phyloP scores from a whole-genome alignment of 2,888 invertebrate genomes.

The Rapana venosa region DNA sequence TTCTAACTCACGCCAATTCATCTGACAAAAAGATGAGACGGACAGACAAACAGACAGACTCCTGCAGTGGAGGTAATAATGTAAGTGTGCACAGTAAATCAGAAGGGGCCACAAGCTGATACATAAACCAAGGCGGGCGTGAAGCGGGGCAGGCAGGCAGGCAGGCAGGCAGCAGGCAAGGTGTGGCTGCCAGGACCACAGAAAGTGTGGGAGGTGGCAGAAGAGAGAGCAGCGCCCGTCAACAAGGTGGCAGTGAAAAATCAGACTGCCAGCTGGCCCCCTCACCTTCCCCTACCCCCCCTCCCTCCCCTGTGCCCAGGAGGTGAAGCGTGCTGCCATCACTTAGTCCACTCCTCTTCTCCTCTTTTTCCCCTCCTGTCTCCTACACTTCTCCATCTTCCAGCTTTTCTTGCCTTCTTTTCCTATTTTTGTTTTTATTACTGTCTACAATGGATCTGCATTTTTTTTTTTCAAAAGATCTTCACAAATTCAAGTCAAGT shows the following conservation, averaged over 20 bases:
- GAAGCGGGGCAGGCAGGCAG: neutral
- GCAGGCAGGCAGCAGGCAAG: neutral
- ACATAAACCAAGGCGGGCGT: conserved; percentile 7
- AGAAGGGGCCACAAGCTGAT: neutral
- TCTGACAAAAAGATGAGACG: too few species aligned
- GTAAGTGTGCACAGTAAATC: too few species aligned
- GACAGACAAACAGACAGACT: too few species aligned
- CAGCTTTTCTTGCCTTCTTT: neutral
- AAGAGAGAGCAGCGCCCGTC: conserved; percentile 27
- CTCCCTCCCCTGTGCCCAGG: neutral
- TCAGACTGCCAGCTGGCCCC: conserved; percentile 2
- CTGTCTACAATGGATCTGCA: too few species aligned
- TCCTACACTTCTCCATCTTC: neutral
- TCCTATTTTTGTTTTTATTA: neutral
- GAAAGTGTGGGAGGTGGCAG: conserved; percentile 1
- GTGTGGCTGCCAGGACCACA: neutral
- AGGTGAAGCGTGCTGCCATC: conserved; percentile 14
- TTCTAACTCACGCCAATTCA: too few species aligned
- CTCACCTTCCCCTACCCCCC: neutral
- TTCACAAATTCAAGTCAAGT: too few species aligned
- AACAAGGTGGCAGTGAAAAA: conserved; percentile 32
- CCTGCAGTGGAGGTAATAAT: neutral
- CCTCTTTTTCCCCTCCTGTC: neutral
- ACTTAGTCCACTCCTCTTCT: neutral
- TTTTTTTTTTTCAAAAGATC: too few species aligned